phyloP scores from a whole-genome alignment of 2,797 vertebrate species.

The Peromyscus nudipes region DNA sequence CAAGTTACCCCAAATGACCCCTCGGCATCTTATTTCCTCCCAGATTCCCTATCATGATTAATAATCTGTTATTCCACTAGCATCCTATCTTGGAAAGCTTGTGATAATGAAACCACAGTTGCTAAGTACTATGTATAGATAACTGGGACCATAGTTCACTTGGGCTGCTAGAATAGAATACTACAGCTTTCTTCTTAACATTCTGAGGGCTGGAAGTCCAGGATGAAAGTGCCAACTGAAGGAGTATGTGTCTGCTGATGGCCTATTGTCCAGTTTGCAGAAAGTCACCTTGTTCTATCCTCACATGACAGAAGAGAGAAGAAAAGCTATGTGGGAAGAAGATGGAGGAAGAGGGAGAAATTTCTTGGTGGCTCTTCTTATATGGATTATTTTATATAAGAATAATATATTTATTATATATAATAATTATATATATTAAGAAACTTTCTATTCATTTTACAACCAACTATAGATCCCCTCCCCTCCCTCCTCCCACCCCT shows the following conservation, averaged over 20 bases:
- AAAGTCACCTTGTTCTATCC: neutral
- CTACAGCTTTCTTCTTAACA: neutral
- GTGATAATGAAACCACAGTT: neutral
- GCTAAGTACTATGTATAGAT: neutral
- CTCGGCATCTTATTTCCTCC: neutral
- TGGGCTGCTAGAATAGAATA: neutral
- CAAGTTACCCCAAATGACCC: neutral
- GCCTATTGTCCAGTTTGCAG: neutral
- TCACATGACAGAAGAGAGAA: neutral
- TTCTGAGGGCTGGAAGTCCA: neutral
- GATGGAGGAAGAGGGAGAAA: neutral
- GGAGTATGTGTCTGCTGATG: neutral
- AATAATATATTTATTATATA: no score
- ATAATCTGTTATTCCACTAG: neutral
- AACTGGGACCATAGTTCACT: neutral
- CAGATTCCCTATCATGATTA: neutral
- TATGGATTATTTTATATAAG: no score
- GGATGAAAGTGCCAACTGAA: neutral
- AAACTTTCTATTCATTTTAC: no score
- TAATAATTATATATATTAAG: no score
- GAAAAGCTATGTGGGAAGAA: neutral
- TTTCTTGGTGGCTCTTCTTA: no score
- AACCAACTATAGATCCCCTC: no score
- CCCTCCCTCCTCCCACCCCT: no score
- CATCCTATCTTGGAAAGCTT: neutral